Conservation (phyloP, 2,797 vertebrate genomes). For the Pogoniulus pusillus region DNA sequence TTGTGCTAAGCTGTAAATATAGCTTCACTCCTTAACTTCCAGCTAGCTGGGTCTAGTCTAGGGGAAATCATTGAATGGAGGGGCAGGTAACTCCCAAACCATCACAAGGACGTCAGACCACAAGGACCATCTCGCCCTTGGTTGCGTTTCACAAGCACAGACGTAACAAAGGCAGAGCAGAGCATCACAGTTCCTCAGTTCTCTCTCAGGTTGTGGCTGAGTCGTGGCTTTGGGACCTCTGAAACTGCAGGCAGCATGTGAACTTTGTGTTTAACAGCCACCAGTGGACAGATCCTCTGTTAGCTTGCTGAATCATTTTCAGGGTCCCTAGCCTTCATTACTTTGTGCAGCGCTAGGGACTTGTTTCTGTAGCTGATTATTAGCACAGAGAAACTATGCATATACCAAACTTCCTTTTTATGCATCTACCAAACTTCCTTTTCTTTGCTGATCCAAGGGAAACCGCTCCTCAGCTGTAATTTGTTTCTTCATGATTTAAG, state of each 20-base stretch:
- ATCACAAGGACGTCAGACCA: too few species aligned
- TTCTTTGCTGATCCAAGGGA: not conserved
- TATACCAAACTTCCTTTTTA: not conserved
- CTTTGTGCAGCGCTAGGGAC: not conserved
- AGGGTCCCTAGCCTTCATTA: not conserved
- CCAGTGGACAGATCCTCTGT: not conserved
- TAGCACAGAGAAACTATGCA: not conserved
- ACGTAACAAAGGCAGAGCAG: not conserved
- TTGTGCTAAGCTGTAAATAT: too few species aligned
- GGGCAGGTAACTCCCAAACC: too few species aligned
- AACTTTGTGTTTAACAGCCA: not conserved
- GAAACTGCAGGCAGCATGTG: not conserved
- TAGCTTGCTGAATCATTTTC: not conserved
- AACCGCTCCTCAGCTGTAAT: not conserved
- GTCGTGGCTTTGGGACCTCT: not conserved
- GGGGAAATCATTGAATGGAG: too few species aligned
- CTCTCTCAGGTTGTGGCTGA: not conserved
- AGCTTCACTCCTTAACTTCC: too few species aligned
- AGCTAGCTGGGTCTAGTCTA: too few species aligned
- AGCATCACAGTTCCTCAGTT: not conserved
- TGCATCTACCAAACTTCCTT: not conserved
- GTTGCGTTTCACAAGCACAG: not conserved
- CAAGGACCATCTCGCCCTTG: not conserved
- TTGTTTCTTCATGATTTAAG: not conserved
- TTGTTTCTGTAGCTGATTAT: constrained; percentile 6